These are phyloP conservation scores for Hemiscyllium ocellatum DNA, from an alignment of 2,113 vertebrate species.

Conservation along the genomic window DNA sequence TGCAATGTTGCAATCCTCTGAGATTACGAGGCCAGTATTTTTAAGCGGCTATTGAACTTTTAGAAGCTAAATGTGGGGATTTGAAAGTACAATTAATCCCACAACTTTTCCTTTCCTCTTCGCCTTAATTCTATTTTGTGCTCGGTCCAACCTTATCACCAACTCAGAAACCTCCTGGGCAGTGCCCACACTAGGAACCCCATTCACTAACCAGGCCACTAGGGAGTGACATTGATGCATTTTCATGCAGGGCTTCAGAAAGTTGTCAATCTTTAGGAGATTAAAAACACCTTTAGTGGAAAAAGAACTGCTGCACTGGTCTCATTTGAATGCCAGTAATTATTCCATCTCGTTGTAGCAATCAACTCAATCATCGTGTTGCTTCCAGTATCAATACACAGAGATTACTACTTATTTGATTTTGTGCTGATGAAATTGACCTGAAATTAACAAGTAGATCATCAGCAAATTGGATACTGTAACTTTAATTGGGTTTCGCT, in stretches of 20 bases:
- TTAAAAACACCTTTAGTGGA: neutral
- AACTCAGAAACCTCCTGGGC: neutral
- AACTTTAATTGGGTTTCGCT: slow-evolving; percentile 21
- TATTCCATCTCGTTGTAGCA: slow-evolving; percentile 27
- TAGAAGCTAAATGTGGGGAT: neutral
- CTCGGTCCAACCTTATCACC: neutral
- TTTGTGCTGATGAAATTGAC: slow-evolving; percentile 33
- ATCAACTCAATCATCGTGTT: slow-evolving; percentile 22
- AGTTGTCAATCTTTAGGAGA: neutral
- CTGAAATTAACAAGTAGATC: slow-evolving; percentile 20
- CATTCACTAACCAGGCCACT: neutral
- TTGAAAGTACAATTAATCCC: neutral
- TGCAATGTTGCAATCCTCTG: neutral
- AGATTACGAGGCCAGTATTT: neutral
- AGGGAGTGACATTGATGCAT: neutral
- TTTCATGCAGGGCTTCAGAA: neutral
- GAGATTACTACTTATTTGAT: slow-evolving; percentile 27
- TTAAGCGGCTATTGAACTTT: neutral
- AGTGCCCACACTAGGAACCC: too few species aligned
- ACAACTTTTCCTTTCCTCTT: neutral
- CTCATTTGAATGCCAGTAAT: slow-evolving; percentile 23
- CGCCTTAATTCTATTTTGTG: neutral
- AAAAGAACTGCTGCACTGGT: neutral
- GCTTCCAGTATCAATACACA: slow-evolving; percentile 35
- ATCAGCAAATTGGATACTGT: slow-evolving; percentile 34